phyloP scores from a whole-genome alignment of 2,888 invertebrate genomes.

The Flexamia atlantica region DNA sequence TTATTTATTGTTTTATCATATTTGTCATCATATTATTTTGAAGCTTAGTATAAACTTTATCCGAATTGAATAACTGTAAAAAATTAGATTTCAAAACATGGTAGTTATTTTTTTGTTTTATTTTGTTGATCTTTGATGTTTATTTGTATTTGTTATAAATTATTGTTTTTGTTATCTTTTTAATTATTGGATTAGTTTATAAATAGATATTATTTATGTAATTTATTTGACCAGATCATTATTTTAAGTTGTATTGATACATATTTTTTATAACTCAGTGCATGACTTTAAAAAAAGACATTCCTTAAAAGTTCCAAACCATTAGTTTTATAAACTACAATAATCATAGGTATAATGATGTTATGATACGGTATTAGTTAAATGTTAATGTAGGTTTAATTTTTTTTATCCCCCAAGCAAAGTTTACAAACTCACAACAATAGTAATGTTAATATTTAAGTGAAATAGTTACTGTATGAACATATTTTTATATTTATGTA shows the following conservation, averaged over 20 bases:
- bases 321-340: background rate
- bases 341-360: background rate
- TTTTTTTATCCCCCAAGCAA: too few relatives aligned
- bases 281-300: slow-evolving; percentile 29
- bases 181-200: background rate
- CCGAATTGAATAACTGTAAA: background rate
- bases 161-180: slow-evolving; percentile 34
- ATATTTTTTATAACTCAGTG: background rate
- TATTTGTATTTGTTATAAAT: slow-evolving; percentile 27
- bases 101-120: slow-evolving; percentile 13
- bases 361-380: background rate
- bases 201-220: background rate
- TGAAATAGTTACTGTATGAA: too few relatives aligned
- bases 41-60: background rate
- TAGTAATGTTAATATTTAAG: too few relatives aligned
- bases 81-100: background rate
- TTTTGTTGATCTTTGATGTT: slow-evolving; percentile 26
- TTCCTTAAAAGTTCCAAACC: slow-evolving; percentile 2
- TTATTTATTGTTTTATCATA: background rate
- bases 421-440: too few relatives aligned
- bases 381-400: background rate
- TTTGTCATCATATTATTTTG: too few relatives aligned
- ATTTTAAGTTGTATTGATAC: background rate
- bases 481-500: too few relatives aligned
- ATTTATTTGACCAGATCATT: background rate